Evolutionary conservation across 1,140 invertebrate genomes (phyloP), one percentile per base, ranked within the genome.

Genomic region (Brachionus asplanchnoidis): DNA sequence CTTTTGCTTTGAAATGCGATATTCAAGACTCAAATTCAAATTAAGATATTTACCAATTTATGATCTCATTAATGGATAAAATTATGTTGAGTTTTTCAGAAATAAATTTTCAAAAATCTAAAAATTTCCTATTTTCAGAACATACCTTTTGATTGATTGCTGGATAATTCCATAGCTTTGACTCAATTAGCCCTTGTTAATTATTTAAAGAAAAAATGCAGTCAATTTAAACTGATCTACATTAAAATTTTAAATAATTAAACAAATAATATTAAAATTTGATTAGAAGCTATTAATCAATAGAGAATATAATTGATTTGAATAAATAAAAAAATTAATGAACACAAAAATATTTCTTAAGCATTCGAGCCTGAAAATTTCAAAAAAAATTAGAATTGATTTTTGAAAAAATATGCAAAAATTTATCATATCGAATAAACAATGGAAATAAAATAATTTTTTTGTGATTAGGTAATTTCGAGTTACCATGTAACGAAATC

Each of bases 401-500:
- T 36, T 36, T 36, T 36, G 26, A 36, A 17, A 6, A 53, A 14
- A 14, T 6, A 53, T 53, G 20, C n/a, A 60, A 9, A 23, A 60
- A 60, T 23, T 20, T 60, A 60, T 60, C n/a, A 60, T 23, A 17
- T 23, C 17, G 53, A 60, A 60, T 60, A 26, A 9, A 23, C n/a
- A n/a, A 68, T 32, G 8, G 11, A 68, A 6, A 26, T 60, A 60
- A 60, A 11, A 12, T 46, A 9, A 60, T 60, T 60, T 60, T 20
- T 68, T 68, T 68, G 3, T 68, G 32, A 40, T 68, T 68, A 68
- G 32, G 32, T 32, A 68, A 68, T 68, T 36, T 32, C 23, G 26
- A 68, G 66, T 68, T 68, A 68, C 66, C 66, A 68, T 68, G 66
- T 12, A 14, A 68, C 66, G 11, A 40, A 68, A 68, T 68, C 12